Base-by-base conservation (phyloP, 2,888 invertebrate genomes). In the Ophion ventricosus region DNA sequence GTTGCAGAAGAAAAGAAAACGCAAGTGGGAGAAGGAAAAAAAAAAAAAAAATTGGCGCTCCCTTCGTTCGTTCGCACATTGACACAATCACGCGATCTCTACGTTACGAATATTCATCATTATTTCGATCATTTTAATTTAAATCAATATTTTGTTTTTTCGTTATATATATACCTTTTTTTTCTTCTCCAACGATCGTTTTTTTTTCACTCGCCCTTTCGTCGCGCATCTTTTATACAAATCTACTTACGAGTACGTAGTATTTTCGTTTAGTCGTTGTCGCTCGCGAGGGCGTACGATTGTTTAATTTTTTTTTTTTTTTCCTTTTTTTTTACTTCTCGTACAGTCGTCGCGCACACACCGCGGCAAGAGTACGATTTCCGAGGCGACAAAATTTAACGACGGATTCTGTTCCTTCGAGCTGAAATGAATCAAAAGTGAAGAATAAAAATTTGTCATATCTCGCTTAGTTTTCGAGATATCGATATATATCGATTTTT, bases 101-200 rank as follows among this genome's bases (percentile, higher is more conserved):
- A 88, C 87, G 84, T 87, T 89, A 89, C 86, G 87, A 88, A 88
- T 89, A 86, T 87, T 87, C 72, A 66, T 87, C 72, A 63, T 80
- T 82, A 82, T 66, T 81, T 74, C 78, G 80, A 69, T 83, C 72
- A 72, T 86, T 80, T 59, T 61, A 20, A 75, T 73, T 25, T 66
- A 59, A 49, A 67, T 56, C 35, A 35, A 35, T 35, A 35, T 64
- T 75, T 66, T 56, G 29, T 82, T 54, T 43, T 77, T 20, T 77
- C 35, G 59, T 17, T 75, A 67, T 82, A 79, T 79, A 80, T 78
- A 74, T 61, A 43, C 40, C 66, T 17, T 74, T 63, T 57, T 26
- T 40, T 67, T 20, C 40, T 61, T 49, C 17, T 49, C 2, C 17
- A 11, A 11, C 49, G 29, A 23, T 54, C 14, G 29, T 74, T 67